Base-by-base conservation (phyloP, 2,888 invertebrate species). In the Rugalucina vietnamica region DNA sequence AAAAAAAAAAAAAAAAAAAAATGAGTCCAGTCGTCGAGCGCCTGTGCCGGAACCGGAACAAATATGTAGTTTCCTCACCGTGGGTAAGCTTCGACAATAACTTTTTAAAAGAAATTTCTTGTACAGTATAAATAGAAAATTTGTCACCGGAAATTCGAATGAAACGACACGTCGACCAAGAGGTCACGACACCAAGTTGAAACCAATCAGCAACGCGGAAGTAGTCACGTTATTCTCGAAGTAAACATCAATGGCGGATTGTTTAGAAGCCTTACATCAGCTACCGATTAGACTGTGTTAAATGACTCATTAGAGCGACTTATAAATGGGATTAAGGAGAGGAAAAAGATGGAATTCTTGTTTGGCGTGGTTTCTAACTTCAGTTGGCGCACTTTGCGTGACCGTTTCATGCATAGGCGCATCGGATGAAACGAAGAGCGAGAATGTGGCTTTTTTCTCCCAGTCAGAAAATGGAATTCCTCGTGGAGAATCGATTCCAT, bases 341-440 rank as follows among this genome's bases (percentile, higher is more conserved):
- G 71, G 78, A 37, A 90, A 79, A 73, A 86, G 88, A 89, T 91
- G 91, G 91, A 88, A 89, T 70, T 88, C 90, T 12, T 88, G 89
- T 77, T 74, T 91, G 70, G 57, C 88, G 49, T 89, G 89, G 85
- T 91, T 91, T 81, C 83, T 88, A 24, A 88, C 91, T 10, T 91
- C 91, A 18, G 36, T 91, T 18, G 85, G 90, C 24, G 92, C 91
- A 14, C 60, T 92, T 10, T 89, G 90, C 70, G 71, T 88, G 71
- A 87, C 89, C 12, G 69, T 88, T 27, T 86, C 81, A 3, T 87
- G 86, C 50, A 88, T 86, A 50, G 84, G 75, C 49, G 89, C 87
- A 24, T 78, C 80, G 4, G 84, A 81, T 34, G 80, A 84, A 27
- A 60, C 73, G 12, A 74, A 81, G 21, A 69, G 76, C 14, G 29